Conservation (phyloP, 2,113 vertebrate genomes). For the Sclerurus mexicanus region DNA sequence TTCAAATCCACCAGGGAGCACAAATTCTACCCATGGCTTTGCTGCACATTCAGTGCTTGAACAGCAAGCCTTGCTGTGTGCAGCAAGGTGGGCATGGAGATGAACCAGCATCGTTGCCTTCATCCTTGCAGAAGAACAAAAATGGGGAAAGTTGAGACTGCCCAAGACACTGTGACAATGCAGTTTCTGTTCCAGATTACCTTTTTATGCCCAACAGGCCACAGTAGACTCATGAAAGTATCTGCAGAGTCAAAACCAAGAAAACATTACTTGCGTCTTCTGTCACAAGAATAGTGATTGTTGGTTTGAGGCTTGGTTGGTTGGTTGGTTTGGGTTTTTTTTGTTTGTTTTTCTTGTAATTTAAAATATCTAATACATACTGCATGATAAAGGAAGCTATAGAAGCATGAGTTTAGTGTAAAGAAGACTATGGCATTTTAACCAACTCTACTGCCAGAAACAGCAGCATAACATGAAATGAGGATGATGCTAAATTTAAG, state of each 20-base stretch:
- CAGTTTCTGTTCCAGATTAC: neutral
- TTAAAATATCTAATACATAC: neutral
- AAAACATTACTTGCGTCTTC: neutral
- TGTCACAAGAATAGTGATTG: neutral
- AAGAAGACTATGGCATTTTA: neutral
- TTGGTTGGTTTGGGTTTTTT: neutral
- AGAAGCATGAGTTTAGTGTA: neutral
- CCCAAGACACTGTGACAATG: neutral
- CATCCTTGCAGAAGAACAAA: neutral
- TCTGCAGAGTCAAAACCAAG: neutral
- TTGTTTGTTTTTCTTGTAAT: neutral
- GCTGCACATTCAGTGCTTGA: accelerated
- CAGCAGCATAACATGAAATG: neutral
- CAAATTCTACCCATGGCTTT: neutral
- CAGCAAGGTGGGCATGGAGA: neutral
- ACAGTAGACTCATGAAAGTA: neutral
- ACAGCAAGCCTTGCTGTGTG: neutral
- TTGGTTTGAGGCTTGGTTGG: neutral
- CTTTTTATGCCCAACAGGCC: neutral
- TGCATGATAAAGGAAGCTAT: neutral
- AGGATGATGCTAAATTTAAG: neutral
- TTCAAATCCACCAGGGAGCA: neutral
- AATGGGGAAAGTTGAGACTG: neutral
- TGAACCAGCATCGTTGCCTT: neutral
- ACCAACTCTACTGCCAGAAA: neutral